Percentiles rank a stretch among this genome's conserved stretches.
These are phyloP conservation scores for Pelusios castaneus DNA, from an alignment of 2,113 vertebrate genomes.

Conservation along the genomic window DNA sequence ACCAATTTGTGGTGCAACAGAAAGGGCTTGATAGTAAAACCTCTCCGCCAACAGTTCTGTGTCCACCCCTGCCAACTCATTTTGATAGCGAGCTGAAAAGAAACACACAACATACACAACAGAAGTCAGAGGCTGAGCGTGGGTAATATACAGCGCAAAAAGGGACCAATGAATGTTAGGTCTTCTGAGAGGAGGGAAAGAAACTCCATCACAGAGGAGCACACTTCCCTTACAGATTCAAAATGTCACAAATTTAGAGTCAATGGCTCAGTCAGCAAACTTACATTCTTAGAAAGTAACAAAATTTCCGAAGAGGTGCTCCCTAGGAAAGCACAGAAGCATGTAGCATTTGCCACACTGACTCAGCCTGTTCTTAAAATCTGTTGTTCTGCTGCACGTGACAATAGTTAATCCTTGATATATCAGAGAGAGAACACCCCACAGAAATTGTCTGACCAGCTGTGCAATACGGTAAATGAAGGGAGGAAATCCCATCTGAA, in stretches of 20 bases:
- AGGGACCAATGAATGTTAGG: neutral
- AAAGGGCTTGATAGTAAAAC: slow-evolving; percentile 96
- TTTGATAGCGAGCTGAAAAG: slow-evolving; percentile 93
- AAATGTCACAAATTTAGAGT: neutral
- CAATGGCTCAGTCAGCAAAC: neutral
- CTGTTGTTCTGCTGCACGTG: too few species aligned
- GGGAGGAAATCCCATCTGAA: neutral
- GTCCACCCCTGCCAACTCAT: slow-evolving; percentile 94
- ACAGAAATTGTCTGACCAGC: neutral
- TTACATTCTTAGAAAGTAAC: neutral
- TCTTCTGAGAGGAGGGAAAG: too few species aligned
- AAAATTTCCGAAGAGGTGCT: neutral
- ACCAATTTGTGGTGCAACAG: slow-evolving; percentile 94
- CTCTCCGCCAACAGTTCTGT: slow-evolving; percentile 92
- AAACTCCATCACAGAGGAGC: too few species aligned
- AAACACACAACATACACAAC: neutral
- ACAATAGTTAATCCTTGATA: neutral
- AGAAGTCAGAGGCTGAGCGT: accelerated
- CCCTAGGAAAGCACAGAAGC: neutral
- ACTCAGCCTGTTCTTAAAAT: too few species aligned
- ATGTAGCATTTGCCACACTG: neutral
- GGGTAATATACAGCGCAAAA: neutral
- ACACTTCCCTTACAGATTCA: neutral
- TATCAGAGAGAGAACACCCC: neutral
- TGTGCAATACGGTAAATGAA: neutral